Evolutionary conservation across 2,888 invertebrate species (phyloP), one percentile per base, ranked within the genome.

Genomic region (Amblyjoppa fuscipennis): DNA sequence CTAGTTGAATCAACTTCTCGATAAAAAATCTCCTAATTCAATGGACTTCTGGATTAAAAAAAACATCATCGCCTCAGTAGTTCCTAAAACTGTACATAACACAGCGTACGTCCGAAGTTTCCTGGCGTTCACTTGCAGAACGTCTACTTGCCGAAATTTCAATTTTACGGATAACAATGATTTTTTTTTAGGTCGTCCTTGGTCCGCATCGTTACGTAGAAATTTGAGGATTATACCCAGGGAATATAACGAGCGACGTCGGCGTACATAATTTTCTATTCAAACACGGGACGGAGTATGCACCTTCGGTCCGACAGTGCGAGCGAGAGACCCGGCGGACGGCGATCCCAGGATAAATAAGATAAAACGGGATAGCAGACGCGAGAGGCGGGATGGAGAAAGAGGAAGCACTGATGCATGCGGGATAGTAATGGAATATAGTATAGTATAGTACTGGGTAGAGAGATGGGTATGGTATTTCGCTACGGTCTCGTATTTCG

Each of bases 401-500:
- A 61, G 76, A 78, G 45, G 81, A 38, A 20, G 53, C 66, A 66
- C 20, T 53, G 66, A 76, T 76, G 76, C 64, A 45, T 51, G 66
- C 64, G 53, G 59, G 61, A 61, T 59, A 77, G 38, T 76, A 75
- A 70, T 77, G 70, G 53, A 81, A 73, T 38, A 81, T 56, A 49
- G 61, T 71, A 38, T 81, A 25, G 53, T 74, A 9, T 45, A 45
- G 34, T 51, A 25, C 11, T 38, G 71, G 69, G 77, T 34, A 41
- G 61, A 59, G 73, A 34, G 61, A 34, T 61, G 51, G 51, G 73
- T 86, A 81, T 59, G 85, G 68, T 83, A 74, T 86, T 73, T 76
- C 53, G 80, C 77, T 83, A 81, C 78, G 80, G 69, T 88, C 86
- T 88, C 85, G 88, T 87, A 86, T 87, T 87, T 87, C 85, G 86